Evolutionary conservation across 1,140 invertebrate species (phyloP), one percentile per base, ranked within the genome.

Genomic region (Limonius californicus): DNA sequence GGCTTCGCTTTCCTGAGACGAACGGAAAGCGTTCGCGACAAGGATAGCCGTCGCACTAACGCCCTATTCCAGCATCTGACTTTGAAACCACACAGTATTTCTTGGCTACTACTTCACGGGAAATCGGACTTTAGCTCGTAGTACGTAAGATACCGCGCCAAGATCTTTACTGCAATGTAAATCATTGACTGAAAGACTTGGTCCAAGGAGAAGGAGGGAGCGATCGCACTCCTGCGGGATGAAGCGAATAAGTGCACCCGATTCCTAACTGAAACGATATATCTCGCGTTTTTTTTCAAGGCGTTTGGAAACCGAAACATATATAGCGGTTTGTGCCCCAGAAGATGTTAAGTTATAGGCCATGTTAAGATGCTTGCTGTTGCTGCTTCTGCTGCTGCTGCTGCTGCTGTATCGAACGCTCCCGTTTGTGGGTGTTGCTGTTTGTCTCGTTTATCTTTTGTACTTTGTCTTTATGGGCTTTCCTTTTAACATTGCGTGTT

Each of bases 291-390:
- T 66, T 66, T n/a, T 66, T 66, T 63, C 58, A 63, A 66, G 62
- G 61, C 59, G 57, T 58, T 63, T 57, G 55, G 58, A 64, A 67
- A 67, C 65, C 65, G 63, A 67, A 67, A 67, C 65, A 67, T 64
- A 64, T 67, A 67, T 67, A 67, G 62, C 62, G 62, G 65, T 67
- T 67, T 64, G 59, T 64, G 62, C 50, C 63, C 53, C 53, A 55
- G 65, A 59, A 64, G 60, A 59, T 63, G 59, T 56, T 58, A 63
- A 63, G 61, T 63, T 63, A 63, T 63, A 57, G 61, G 55, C 45
- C 16, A 50, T 50, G 45, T 50, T 50, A 50, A 50, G 45, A 50
- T 21, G 45, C 16, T 45, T 6, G 42, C 42, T 45, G 12, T n/a
- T 45, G 12, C 42, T 45, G 23, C 23, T 27, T 9, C 23, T 27